Base-by-base conservation (phyloP, 2,888 invertebrate species). In the Hirtodrosophila trivittata region DNA sequence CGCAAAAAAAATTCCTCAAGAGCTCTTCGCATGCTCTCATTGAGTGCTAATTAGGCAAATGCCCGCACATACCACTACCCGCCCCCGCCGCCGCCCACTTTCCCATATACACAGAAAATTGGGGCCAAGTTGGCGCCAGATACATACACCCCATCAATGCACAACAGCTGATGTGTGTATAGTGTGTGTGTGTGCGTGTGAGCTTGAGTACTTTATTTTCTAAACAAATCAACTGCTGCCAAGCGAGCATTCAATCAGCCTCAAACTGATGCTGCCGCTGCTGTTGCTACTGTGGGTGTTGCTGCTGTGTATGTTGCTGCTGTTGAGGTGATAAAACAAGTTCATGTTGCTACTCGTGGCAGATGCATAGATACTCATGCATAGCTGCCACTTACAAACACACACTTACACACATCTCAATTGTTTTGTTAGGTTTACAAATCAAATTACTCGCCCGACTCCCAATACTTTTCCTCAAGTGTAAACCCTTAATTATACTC, bases 171-270 rank as follows among this genome's bases (percentile, higher is more conserved):
- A 66, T 50, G 28, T 42, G 16, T 47, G 21, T 38, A 30, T 41
- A 4, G 26, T 45, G 46, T 57, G 25, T 30, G 5, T 12, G 33
- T 42, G 37, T 42, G 21, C 46, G 37, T 30, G 14, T 39, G 45
- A 25, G 59, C 30, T 63, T 67, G 69, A 76, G 75, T 80, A 71
- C 64, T 82, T 73, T 81, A 82, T 86, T 83, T 77, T 80, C 68
- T 86, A 87, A 88, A 87, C 87, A 88, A 88, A 86, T 87, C 87
- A 87, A 74, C 69, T 77, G 83, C 68, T 87, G 88, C 74, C 83
- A 81, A 80, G 71, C 63, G 59, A 49, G 72, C 75, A 84, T 80
- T 87, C 84, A 83, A 85, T 87, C 87, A 87, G 81, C 56, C 21
- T 21, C 63, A 64, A 65, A 57, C 80, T 66, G 75, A 49, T 64